phyloP scores from a whole-genome alignment of 1,140 invertebrate species.

The Batillaria attramentaria region DNA sequence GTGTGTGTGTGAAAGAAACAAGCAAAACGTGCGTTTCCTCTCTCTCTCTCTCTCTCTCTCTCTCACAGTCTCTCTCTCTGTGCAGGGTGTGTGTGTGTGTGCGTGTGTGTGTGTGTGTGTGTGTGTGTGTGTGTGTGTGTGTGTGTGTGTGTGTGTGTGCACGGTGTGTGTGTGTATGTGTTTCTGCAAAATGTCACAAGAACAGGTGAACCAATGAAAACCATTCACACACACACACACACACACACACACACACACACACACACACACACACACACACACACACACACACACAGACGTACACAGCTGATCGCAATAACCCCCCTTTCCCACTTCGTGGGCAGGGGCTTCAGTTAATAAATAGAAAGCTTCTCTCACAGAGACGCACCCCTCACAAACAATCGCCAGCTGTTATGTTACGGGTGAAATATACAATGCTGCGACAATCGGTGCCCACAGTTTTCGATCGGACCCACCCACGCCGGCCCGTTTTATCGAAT shows the following conservation, averaged over 20 bases:
- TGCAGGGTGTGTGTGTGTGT: neutral
- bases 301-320: neutral
- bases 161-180: neutral
- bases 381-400: too few species aligned
- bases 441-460: too few species aligned
- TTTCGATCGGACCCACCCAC: too few species aligned
- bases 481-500: too few species aligned
- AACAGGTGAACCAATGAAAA: neutral
- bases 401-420: too few species aligned
- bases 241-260: neutral
- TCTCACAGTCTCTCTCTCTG: too few species aligned
- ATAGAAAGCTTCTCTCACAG: too few species aligned
- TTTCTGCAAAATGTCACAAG: neutral
- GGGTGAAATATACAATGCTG: too few species aligned
- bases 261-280: neutral
- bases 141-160: neutral
- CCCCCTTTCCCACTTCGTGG: too few species aligned
- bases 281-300: conserved; percentile 1
- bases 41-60: too few species aligned
- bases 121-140: conserved; percentile 5
- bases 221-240: neutral
- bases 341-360: too few species aligned
- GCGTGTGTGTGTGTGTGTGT: neutral
- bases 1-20: neutral
- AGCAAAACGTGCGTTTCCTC: too few species aligned